phyloP scores from a whole-genome alignment of 2,797 vertebrate genomes.

The Pelobates cultripes region DNA sequence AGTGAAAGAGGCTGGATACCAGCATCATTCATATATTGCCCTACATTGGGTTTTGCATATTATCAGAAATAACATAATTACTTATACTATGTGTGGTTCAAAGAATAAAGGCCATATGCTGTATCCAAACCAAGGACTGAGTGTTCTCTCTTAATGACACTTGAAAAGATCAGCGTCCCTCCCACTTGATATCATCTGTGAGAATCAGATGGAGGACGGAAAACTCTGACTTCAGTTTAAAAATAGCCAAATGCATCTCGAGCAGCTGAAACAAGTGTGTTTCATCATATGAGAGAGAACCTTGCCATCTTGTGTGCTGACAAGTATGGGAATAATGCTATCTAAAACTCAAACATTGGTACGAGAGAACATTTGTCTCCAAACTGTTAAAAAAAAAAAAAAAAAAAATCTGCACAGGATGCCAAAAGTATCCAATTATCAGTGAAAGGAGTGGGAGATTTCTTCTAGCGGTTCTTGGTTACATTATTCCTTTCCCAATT shows the following conservation, averaged over 20 bases:
- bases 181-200: constrained; percentile 53
- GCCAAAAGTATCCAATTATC: constrained; percentile 13
- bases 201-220: constrained; percentile 50
- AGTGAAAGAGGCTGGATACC: no score
- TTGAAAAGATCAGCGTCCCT: constrained; percentile 39
- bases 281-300: constrained; percentile 28
- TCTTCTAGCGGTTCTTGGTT: neutral
- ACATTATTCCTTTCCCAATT: neutral
- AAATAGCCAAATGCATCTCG: constrained; percentile 51
- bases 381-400: neutral
- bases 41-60: no score
- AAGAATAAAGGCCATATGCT: neutral
- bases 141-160: constrained; percentile 41
- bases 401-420: neutral
- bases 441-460: constrained; percentile 11
- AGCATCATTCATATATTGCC: no score
- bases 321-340: constrained; percentile 34
- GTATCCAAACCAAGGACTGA: constrained; percentile 40
- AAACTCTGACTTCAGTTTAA: constrained; percentile 54
- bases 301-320: constrained; percentile 48
- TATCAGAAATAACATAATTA: no score
- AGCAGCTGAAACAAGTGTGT: constrained; percentile 30
- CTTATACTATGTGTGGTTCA: no score
- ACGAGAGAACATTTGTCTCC: neutral
- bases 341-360: constrained; percentile 11